These are phyloP conservation scores for Lepidocyrtinus sp. DNA, from an alignment of 2,888 invertebrate species.

Conservation along the genomic window DNA sequence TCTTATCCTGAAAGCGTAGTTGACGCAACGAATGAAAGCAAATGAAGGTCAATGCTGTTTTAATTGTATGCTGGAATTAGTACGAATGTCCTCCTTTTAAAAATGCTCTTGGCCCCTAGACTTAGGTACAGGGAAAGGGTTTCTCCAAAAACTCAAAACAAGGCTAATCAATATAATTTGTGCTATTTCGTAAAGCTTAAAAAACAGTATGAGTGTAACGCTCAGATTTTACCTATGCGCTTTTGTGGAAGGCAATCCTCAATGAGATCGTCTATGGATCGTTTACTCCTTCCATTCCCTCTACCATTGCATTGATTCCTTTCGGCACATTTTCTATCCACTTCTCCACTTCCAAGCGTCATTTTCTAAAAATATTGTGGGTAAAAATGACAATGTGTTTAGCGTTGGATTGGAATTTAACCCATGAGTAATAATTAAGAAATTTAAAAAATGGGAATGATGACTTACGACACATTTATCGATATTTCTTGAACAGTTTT, in stretches of 20 bases:
- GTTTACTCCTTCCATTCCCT: slow-evolving; percentile 42
- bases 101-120: background rate
- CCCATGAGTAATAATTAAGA: too few relatives aligned
- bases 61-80: slow-evolving; percentile 32
- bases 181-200: background rate
- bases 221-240: slow-evolving; percentile 34
- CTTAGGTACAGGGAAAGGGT: background rate
- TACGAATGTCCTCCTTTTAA: background rate
- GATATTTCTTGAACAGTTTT: slow-evolving; percentile 56
- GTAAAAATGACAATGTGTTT: too few relatives aligned
- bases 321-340: slow-evolving; percentile 64
- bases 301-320: slow-evolving; percentile 60
- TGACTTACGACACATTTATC: slow-evolving; percentile 68
- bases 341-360: slow-evolving; percentile 63
- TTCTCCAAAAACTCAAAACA: background rate
- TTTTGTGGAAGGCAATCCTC: slow-evolving; percentile 48
- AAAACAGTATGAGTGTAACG: background rate
- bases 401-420: too few relatives aligned
- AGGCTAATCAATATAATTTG: background rate
- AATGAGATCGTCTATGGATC: slow-evolving; percentile 47
- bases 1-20: slow-evolving; percentile 23
- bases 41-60: slow-evolving; percentile 58
- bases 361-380: slow-evolving; percentile 61
- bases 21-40: slow-evolving; percentile 13
- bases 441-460: background rate